A percentile compares a stretch with the other conserved stretches of the same genome.
Conservation (phyloP, 2,113 vertebrate species). For the Solea solea region DNA sequence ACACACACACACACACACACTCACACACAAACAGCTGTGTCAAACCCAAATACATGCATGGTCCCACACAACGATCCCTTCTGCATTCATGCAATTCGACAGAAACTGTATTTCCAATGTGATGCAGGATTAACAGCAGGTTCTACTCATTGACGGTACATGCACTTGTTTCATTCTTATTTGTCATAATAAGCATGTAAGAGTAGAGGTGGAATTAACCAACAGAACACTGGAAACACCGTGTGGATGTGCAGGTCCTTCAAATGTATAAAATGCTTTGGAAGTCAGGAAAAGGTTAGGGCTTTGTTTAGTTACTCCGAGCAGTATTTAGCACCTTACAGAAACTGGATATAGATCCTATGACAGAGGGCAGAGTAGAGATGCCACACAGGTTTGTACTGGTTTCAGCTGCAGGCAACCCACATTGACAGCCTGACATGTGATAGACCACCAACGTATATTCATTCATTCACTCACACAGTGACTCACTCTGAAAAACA, state of each 20-base stretch:
- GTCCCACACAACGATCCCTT: conserved; percentile 34
- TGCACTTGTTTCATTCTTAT: too few species aligned
- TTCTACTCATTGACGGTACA: too few species aligned
- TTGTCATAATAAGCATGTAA: too few species aligned
- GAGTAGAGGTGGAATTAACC: too few species aligned
- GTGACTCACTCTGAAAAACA: neutral
- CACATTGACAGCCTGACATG: conserved; percentile 4
- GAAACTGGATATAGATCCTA: neutral
- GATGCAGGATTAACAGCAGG: too few species aligned
- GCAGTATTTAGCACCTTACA: conserved; percentile 20
- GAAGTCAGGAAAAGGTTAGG: neutral
- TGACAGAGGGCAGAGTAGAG: neutral
- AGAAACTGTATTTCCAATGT: too few species aligned
- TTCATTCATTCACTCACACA: neutral
- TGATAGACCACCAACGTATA: neutral
- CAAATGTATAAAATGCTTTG: neutral
- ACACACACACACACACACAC: conserved; percentile 37
- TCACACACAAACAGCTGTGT: conserved; percentile 27
- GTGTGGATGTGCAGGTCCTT: neutral
- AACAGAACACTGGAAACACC: neutral
- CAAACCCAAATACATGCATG: conserved; percentile 33
- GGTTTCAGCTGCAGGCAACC: neutral
- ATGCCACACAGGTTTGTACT: neutral
- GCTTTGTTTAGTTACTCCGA: neutral
- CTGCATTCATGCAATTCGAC: neutral